Percentiles rank a stretch among this genome's conserved stretches.
Conservation (phyloP, 1,140 invertebrate genomes). For the Drepana arcuata region DNA sequence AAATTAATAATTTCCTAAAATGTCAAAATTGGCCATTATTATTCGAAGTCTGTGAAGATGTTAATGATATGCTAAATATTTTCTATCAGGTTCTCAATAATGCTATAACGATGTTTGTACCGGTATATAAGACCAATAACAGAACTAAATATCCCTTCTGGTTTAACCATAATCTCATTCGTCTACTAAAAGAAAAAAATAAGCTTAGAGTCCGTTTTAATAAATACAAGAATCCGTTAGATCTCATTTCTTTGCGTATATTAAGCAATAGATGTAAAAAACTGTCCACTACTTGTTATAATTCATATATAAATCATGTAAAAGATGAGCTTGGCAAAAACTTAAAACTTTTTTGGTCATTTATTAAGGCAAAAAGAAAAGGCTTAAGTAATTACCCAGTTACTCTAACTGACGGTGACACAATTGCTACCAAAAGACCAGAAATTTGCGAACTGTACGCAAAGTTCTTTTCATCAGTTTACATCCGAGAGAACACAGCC, state of each 20-base stretch:
- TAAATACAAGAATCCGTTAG: slow-evolving; percentile 2
- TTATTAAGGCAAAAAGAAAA: not conserved
- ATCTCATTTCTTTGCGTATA: not conserved
- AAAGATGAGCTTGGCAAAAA: not conserved
- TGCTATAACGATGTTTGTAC: not conserved
- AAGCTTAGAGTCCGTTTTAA: not conserved
- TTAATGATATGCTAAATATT: not conserved
- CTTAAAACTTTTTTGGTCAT: not conserved
- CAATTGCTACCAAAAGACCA: not conserved
- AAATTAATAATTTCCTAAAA: not conserved
- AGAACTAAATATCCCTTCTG: not conserved
- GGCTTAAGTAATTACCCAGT: not conserved
- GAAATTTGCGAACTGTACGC: not conserved
- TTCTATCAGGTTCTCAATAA: not conserved
- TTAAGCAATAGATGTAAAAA: not conserved
- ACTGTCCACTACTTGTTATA: not conserved
- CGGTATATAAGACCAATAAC: not conserved
- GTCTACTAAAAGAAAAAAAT: not conserved
- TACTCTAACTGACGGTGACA: not conserved
- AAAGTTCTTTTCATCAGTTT: not conserved
- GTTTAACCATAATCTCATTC: not conserved
- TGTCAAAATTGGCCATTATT: not conserved
- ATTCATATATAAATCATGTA: slow-evolving; percentile 1
- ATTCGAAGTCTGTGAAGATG: not conserved
- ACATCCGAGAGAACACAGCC: not conserved